Percentiles rank a stretch among this genome's conserved stretches.
These are phyloP conservation scores for Poecilobothrus nobilitatus DNA, from an alignment of 2,888 invertebrate species.

Conservation along the genomic window DNA sequence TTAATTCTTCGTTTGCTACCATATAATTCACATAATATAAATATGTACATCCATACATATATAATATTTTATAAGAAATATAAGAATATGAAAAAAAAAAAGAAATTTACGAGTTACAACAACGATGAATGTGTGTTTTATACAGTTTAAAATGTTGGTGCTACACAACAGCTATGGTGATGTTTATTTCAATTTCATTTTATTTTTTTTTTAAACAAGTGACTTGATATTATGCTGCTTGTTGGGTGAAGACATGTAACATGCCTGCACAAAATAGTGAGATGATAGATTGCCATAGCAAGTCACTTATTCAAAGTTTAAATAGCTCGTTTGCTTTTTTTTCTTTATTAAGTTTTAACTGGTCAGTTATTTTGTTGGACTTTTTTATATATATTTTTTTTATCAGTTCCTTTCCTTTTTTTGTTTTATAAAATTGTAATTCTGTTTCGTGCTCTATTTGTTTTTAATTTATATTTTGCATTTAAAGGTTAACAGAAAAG, in stretches of 20 bases:
- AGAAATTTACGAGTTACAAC: not conserved
- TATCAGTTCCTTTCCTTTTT: not conserved
- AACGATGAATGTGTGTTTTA: not conserved
- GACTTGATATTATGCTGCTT: not conserved
- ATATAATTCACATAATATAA: not conserved
- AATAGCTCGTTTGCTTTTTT: not conserved
- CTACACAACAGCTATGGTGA: not conserved
- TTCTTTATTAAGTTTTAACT: not conserved
- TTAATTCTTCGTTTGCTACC: not conserved
- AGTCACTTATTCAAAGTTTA: not conserved
- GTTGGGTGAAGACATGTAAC: conserved; percentile 5
- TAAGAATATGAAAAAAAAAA: too few species aligned
- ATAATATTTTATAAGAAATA: too few species aligned
- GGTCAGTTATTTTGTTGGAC: not conserved
- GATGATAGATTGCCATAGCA: conserved; percentile 7
- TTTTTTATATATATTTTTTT: not conserved
- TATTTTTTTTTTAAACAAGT: not conserved
- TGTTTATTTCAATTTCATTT: not conserved
- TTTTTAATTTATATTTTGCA: not conserved
- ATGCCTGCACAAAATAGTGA: conserved; percentile 8
- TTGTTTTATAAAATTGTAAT: not conserved
- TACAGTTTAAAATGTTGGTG: not conserved
- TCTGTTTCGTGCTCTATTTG: not conserved
- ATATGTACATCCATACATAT: too few species aligned
- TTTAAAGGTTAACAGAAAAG: not conserved